These are phyloP conservation scores for Salvator merianae DNA, from an alignment of 2,113 vertebrate species.

Conservation along the genomic window DNA sequence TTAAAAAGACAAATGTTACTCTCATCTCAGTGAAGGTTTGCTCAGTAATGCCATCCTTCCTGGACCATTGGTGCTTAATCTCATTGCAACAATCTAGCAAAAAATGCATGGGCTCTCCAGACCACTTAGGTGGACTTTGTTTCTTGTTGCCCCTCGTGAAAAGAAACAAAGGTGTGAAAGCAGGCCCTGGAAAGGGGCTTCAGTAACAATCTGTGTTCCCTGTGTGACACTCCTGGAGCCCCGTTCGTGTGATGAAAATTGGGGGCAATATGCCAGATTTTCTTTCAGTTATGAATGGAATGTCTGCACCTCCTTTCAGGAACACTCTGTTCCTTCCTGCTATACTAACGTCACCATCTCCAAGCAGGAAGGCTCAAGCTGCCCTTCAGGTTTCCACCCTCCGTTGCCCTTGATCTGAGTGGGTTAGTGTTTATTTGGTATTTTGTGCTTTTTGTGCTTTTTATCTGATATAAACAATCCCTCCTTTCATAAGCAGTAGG, in stretches of 20 bases:
- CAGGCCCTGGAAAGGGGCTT: conserved; percentile 51
- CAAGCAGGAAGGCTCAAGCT: conserved; percentile 15
- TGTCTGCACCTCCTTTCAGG: conserved; percentile 64
- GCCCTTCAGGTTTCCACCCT: conserved; percentile 36
- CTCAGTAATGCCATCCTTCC: fast-evolving
- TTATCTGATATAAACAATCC: conserved; percentile 10
- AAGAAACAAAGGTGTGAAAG: conserved; percentile 50
- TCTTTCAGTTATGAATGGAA: conserved; percentile 60
- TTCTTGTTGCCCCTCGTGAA: conserved; percentile 43
- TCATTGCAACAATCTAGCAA: conserved; percentile 56
- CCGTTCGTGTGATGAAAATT: background rate
- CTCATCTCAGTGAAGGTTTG: fast-evolving
- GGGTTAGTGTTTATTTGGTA: background rate
- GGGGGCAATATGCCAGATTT: conserved; percentile 12
- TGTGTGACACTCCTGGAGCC: conserved; percentile 34
- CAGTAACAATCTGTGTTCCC: conserved; percentile 27
- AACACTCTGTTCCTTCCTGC: conserved; percentile 71
- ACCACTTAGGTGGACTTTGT: background rate
- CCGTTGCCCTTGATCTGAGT: background rate
- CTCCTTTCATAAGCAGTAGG: fast-evolving
- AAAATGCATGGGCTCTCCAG: conserved; percentile 47
- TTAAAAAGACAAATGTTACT: background rate
- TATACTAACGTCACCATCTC: conserved; percentile 35
- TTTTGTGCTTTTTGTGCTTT: too few relatives aligned
- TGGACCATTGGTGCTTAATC: background rate